Evolutionary conservation across 2,888 invertebrate genomes (phyloP).

Genomic region (Drosophila falleni): DNA sequence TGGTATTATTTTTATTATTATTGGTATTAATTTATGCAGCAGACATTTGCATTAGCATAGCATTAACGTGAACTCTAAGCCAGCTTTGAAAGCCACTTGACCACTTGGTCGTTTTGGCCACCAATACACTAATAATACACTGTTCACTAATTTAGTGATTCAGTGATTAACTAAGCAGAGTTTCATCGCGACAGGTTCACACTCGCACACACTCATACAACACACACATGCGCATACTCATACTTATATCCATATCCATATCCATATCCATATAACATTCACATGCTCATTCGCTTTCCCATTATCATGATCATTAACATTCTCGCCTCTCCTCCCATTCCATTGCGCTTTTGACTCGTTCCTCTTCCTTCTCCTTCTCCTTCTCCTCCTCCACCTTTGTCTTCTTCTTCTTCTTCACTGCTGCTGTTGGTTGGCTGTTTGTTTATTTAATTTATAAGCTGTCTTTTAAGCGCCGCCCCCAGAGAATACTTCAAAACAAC

Average conservation of each 20-base stretch:
- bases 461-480: constrained; percentile 69
- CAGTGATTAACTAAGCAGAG: constrained; percentile 53
- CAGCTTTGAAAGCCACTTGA: constrained; percentile 33
- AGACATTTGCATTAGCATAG: constrained; percentile 72
- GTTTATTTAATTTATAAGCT: constrained; percentile 72
- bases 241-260: neutral
- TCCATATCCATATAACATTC: constrained; percentile 30
- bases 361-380: neutral
- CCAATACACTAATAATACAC: too few relatives aligned
- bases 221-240: neutral
- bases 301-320: constrained; percentile 61
- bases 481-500: constrained; percentile 11
- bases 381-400: neutral
- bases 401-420: constrained; percentile 18
- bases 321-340: constrained; percentile 7
- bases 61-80: constrained; percentile 57
- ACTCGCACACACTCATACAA: constrained; percentile 11
- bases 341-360: neutral
- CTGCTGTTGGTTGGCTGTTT: constrained; percentile 67
- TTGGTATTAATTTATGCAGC: constrained; percentile 78
- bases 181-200: constrained; percentile 59
- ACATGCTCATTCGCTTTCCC: constrained; percentile 49
- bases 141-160: constrained; percentile 49
- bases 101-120: constrained; percentile 18
- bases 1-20: constrained; percentile 51